Evolutionary conservation across 2,113 vertebrate genomes (phyloP).

Genomic region (Charina bottae): DNA sequence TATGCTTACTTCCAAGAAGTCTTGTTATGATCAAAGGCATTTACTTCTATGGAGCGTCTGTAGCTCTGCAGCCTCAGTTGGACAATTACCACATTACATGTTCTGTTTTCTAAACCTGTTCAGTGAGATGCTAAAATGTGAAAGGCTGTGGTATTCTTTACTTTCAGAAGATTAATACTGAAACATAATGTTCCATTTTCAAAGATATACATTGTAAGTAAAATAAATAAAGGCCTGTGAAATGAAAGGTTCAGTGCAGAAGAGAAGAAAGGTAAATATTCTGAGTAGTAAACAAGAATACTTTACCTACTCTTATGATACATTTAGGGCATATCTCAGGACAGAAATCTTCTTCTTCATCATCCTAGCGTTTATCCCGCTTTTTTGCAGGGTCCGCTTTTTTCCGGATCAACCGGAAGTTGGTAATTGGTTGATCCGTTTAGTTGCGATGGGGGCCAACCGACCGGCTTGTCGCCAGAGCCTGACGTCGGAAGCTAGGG

Average conservation of each 20-base stretch:
- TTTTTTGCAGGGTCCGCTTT: no score
- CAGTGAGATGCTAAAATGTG: background rate
- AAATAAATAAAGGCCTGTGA: background rate
- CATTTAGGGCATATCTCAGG: background rate
- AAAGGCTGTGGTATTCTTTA: background rate
- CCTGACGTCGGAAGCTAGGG: no score
- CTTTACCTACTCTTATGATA: no score
- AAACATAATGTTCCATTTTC: background rate
- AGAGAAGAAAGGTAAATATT: background rate
- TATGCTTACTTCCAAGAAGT: background rate
- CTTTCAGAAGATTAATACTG: background rate
- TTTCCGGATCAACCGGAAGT: no score
- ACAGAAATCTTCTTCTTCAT: no score
- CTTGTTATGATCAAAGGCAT: background rate
- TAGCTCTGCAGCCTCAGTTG: background rate
- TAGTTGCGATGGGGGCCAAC: no score
- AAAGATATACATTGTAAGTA: background rate
- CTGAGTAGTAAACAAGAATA: background rate
- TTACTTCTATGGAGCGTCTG: background rate
- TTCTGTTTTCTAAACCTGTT: background rate
- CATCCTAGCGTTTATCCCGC: no score
- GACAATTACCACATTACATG: background rate
- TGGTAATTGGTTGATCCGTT: no score
- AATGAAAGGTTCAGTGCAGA: background rate
- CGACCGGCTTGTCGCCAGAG: no score